Evolutionary conservation across 53 echinoderm and acorn worm genomes (phyloP), one percentile per base, ranked within the genome.

Genomic region (Glandiceps talaboti): DNA sequence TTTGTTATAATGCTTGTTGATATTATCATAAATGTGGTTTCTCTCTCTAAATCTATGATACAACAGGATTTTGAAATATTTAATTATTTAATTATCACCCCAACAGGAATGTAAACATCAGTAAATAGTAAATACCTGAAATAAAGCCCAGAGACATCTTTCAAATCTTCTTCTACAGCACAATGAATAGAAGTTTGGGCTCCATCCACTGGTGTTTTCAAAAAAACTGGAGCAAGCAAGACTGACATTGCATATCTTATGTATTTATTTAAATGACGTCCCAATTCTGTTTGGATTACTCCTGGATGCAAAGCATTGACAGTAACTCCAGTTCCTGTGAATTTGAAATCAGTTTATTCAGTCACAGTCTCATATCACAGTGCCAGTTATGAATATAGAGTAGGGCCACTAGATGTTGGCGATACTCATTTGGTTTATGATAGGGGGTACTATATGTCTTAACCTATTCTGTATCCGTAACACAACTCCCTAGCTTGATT

Each of bases 241-340:
- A 74, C 12, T 20, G 73, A 32, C 27, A 74, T 64, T 26, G 79
- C 25, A 14, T 31, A 27, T 31, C 1, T 14, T 32, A 14, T 73
- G 30, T 30, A 73, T 1, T 76, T 74, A 0, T 28, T 45, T 0
- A 84, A 30, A 28, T 97, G 88, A 1, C 97, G 86, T 29, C 33
- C 73, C 0, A 97, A 81, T 25, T 93, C 88, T 31, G 97, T 97
- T 72, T 33, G 73, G 0, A 97, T 83, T 27, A 81, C 83, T 0
- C 97, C 97, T 26, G 97, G 97, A 83, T 93, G 93, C 1, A 92
- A 32, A 0, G 89, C 76, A 31, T 97, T 88, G 26, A 82, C 83
- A 0, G 91, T 97, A 29, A 97, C 93, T 14, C 88, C 87, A 29
- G 97, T 89, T 27, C 97, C 97, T 94, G 84, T 33, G 14, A 77